Evolutionary conservation across 2,888 invertebrate species (phyloP).

Genomic region (Linyphia triangularis): DNA sequence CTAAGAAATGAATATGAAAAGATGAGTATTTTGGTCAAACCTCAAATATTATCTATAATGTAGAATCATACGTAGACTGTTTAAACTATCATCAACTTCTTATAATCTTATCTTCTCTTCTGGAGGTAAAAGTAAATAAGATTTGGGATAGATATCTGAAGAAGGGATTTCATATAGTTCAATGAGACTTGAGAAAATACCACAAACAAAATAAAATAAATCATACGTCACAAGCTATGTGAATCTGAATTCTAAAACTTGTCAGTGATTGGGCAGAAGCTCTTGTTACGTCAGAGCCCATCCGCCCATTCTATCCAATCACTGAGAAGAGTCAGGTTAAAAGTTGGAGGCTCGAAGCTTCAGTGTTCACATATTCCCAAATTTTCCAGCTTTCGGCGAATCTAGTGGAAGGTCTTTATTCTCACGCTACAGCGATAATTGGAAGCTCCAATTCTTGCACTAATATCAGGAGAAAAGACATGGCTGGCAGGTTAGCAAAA

Average conservation of each 20-base stretch:
- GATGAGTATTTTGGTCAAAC: too few relatives aligned
- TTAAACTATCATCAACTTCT: too few relatives aligned
- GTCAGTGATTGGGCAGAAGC: constrained; percentile 26
- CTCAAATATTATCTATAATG: too few relatives aligned
- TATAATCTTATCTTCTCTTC: too few relatives aligned
- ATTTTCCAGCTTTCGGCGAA: constrained; percentile 50
- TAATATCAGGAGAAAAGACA: constrained; percentile 8
- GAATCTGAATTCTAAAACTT: constrained; percentile 47
- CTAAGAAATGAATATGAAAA: too few relatives aligned
- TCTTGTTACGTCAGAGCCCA: constrained; percentile 56
- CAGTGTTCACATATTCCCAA: constrained; percentile 56
- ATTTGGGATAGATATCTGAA: background rate
- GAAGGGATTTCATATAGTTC: background rate
- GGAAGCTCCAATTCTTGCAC: too few relatives aligned
- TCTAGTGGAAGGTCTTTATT: background rate
- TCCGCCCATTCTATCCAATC: constrained; percentile 49
- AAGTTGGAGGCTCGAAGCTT: constrained; percentile 66
- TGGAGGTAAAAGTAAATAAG: too few relatives aligned
- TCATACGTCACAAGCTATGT: constrained; percentile 62
- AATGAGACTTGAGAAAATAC: constrained; percentile 20
- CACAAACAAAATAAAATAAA: constrained; percentile 6
- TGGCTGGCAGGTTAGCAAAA: constrained; percentile 51
- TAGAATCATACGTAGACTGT: too few relatives aligned
- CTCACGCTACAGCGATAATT: background rate
- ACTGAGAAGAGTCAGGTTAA: constrained; percentile 46